phyloP scores from a whole-genome alignment of 2,113 vertebrate species.

The Ptyas mucosa region DNA sequence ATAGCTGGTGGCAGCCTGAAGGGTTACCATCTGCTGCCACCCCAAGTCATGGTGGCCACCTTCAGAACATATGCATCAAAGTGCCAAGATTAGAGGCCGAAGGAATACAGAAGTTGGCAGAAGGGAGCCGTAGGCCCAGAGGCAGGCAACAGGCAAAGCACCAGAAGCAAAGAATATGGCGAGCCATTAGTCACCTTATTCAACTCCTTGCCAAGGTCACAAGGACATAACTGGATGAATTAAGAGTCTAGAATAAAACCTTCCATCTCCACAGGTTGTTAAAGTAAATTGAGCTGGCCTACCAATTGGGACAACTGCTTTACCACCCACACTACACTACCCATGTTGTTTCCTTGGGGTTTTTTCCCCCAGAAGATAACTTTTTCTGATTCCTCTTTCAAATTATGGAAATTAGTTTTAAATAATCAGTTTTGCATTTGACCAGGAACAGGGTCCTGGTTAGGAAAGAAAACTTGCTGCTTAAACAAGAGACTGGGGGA shows the following conservation, averaged over 20 bases:
- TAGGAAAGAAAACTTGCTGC: not conserved
- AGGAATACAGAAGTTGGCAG: constrained; percentile 78
- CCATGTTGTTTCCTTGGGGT: not conserved
- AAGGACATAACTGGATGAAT: constrained; percentile 37
- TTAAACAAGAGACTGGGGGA: not conserved
- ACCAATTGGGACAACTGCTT: not conserved
- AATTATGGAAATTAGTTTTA: not conserved
- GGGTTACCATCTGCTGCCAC: constrained; percentile 87
- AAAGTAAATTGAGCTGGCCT: not conserved
- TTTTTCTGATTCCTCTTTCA: not conserved
- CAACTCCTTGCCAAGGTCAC: constrained; percentile 68
- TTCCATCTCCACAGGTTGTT: not conserved
- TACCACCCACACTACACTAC: no score
- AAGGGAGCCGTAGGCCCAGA: constrained; percentile 70
- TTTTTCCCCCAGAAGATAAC: not conserved
- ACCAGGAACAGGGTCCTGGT: not conserved
- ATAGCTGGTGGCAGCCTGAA: constrained; percentile 83
- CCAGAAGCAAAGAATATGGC: constrained; percentile 63
- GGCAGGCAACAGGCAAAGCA: constrained; percentile 74
- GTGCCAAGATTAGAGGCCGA: constrained; percentile 78
- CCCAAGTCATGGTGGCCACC: constrained; percentile 82
- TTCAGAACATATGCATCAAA: constrained; percentile 88
- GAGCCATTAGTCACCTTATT: constrained; percentile 49
- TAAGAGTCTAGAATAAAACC: constrained; percentile 26
- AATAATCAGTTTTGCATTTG: not conserved